Evolutionary conservation across 2,113 vertebrate species (phyloP).

Genomic region (Cervus canadensis): DNA sequence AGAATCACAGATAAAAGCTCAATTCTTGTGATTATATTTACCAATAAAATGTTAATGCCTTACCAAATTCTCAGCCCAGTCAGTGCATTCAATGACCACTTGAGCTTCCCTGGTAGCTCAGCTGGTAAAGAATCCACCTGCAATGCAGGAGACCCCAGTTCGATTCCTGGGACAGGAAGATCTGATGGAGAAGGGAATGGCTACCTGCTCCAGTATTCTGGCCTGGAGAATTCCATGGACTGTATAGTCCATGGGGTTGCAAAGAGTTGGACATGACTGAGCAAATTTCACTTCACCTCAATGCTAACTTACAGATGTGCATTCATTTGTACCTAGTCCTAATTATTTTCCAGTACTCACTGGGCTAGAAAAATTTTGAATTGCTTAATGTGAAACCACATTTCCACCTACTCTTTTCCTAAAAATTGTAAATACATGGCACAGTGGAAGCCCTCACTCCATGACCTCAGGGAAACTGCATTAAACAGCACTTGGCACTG

Average conservation of each 20-base stretch:
- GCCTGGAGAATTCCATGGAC: background rate
- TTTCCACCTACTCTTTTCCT: conserved; percentile 2
- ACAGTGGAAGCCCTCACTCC: conserved; percentile 22
- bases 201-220: background rate
- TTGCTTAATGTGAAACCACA: background rate
- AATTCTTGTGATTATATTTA: conserved; percentile 23
- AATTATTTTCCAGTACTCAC: conserved; percentile 34
- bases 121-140: background rate
- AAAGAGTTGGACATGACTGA: background rate
- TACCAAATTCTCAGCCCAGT: background rate
- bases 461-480: conserved; percentile 67
- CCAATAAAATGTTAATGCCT: conserved; percentile 27
- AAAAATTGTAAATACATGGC: conserved; percentile 42
- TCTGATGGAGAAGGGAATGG: background rate
- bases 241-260: background rate
- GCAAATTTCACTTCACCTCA: conserved; percentile 9
- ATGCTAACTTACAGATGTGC: background rate
- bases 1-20: background rate
- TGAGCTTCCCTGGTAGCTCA: background rate
- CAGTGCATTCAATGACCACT: background rate
- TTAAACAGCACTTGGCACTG: conserved; percentile 64
- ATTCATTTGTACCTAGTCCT: background rate
- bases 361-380: background rate
- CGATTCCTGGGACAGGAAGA: background rate
- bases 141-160: background rate